phyloP scores from a whole-genome alignment of 2,113 vertebrate species.

The Egretta garzetta region DNA sequence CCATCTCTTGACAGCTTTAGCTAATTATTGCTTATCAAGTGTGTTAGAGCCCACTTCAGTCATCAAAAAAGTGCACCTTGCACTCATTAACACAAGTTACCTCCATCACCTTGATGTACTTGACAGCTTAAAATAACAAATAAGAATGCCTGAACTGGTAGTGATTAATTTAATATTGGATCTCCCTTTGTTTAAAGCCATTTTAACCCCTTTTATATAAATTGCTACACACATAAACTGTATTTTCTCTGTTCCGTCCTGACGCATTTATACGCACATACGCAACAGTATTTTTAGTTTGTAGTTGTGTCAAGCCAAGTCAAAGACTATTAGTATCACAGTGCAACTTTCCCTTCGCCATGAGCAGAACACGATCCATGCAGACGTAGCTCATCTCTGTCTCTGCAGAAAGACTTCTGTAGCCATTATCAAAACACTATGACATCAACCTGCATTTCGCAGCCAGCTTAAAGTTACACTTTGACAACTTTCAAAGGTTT shows the following conservation, averaged over 20 bases:
- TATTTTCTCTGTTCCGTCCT: not conserved
- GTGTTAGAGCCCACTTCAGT: not conserved
- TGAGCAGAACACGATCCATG: not conserved
- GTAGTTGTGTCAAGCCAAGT: not conserved
- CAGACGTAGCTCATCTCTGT: rapidly evolving
- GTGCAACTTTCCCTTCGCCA: not conserved
- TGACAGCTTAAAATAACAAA: conserved; percentile 24
- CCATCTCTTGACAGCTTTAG: conserved; percentile 21
- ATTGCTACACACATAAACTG: not conserved
- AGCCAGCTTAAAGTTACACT: not conserved
- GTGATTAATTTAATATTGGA: not conserved
- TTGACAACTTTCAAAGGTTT: not conserved
- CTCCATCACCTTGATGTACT: not conserved
- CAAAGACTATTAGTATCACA: not conserved
- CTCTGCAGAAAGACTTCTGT: not conserved
- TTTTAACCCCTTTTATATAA: not conserved
- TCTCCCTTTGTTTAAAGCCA: not conserved
- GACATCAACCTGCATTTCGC: not conserved
- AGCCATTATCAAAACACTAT: not conserved
- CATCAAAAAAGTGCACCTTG: not conserved
- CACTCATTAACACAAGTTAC: conserved; percentile 28
- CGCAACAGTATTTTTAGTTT: not conserved
- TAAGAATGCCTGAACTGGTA: not conserved
- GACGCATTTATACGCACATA: not conserved
- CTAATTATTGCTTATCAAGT: conserved; percentile 19